Base-by-base conservation (phyloP, 2,113 vertebrate genomes). In the Notothenia coriiceps region DNA sequence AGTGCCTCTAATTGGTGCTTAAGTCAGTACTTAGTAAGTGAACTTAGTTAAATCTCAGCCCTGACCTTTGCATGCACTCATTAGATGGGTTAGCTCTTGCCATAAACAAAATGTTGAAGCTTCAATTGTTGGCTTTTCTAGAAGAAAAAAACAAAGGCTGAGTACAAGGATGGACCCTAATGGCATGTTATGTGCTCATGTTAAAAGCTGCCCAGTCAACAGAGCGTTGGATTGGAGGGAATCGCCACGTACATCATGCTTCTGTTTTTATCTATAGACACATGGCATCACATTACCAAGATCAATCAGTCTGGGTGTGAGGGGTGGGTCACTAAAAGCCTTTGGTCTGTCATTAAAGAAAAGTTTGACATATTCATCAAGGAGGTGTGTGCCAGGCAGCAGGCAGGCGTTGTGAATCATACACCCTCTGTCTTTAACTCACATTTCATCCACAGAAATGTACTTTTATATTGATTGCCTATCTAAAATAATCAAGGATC, bases 331-430 rank as follows among this genome's bases (percentile, higher is more conserved):
- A 25, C 44, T 22, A 59, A 78, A 59, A 84, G 78, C 46, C 82
- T 89, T 86, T 88, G 82, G 86, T 89, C 83, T 91, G 68, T 89
- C 87, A 83, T 88, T 89, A 82, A 80, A 88, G 69, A 79, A 66
- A 80, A 84, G 51, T 75, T 74, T 75, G 72, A 87, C 70, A 74
- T 86, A 66, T 89, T 86, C 73, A 85, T 88, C 80, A 70, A 68
- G 51, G 54, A 79, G 25, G 49, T 71, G 60, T 74, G 50, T 14
- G n/a, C 25, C 40, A 56, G 14, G 49, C 71, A 74, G n/a, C 59
- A 74, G 62, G 73, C 20, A 43, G 74, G 35, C 54, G 68, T 15
- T 10, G 2, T 10, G 15, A 55, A 13, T 56, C 18, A 2, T 6
- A n/a, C n/a, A 44, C 46, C 40, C 47, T 29, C 20, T 46, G 40